Conservation (phyloP, 2,113 vertebrate species). For the Todiramphus chloris region DNA sequence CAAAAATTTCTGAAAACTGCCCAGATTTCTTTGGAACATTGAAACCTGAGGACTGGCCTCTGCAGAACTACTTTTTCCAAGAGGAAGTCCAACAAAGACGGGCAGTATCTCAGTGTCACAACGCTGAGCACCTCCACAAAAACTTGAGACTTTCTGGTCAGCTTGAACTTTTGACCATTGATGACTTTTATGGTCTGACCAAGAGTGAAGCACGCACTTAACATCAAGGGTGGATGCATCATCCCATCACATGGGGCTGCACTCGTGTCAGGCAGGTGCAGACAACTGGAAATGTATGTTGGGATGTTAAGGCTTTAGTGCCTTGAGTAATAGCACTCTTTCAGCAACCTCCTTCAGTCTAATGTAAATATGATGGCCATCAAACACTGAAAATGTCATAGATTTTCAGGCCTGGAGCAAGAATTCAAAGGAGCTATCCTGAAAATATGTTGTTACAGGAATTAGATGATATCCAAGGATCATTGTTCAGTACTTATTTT, state of each 20-base stretch:
- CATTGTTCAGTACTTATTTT: neutral
- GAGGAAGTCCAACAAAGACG: rapidly evolving
- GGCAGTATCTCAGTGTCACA: neutral
- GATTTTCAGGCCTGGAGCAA: neutral
- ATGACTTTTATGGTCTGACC: neutral
- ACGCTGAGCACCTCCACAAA: neutral
- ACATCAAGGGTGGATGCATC: neutral
- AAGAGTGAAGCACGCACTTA: neutral
- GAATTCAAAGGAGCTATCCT: neutral
- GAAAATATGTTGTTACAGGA: neutral
- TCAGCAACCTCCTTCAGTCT: neutral
- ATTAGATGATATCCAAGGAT: neutral
- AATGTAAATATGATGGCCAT: neutral
- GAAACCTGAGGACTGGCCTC: neutral
- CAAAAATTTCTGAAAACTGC: neutral
- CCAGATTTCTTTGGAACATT: neutral
- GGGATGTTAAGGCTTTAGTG: neutral
- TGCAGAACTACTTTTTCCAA: neutral
- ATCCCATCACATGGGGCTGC: too few species aligned
- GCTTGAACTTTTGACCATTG: neutral
- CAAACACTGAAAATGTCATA: neutral
- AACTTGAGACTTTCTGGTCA: neutral
- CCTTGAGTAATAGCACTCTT: neutral
- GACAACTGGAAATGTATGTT: neutral
- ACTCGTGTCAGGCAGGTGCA: neutral